phyloP scores from a whole-genome alignment of 2,888 invertebrate species.

The Melitaea athalia region DNA sequence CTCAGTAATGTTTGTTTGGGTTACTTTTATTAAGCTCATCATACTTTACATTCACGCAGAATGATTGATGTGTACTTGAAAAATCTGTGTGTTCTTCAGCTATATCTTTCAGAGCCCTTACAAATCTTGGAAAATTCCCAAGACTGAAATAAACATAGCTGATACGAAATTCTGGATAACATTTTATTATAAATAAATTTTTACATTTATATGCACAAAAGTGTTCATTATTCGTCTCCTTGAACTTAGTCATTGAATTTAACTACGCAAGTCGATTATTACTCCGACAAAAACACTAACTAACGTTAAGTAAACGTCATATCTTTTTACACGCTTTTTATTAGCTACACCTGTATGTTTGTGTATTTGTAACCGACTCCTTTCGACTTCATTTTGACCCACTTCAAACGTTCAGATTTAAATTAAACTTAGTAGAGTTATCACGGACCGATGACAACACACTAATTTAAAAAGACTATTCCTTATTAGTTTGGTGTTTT shows the following conservation, averaged over 20 bases:
- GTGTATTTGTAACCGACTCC: too few relatives aligned
- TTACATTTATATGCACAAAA: slow-evolving; percentile 1
- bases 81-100: background rate
- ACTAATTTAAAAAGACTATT: too few relatives aligned
- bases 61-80: slow-evolving; percentile 10
- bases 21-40: slow-evolving; percentile 5
- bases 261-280: slow-evolving; percentile 5
- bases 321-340: background rate
- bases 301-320: background rate
- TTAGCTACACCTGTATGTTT: too few relatives aligned
- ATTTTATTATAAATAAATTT: background rate
- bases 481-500: too few relatives aligned
- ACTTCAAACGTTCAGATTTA: too few relatives aligned
- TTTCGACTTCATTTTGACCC: too few relatives aligned
- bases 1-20: slow-evolving; percentile 11
- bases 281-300: background rate
- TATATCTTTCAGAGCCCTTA: background rate
- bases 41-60: background rate
- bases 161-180: background rate
- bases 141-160: background rate
- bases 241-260: slow-evolving; percentile 28
- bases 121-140: background rate
- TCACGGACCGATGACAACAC: too few relatives aligned
- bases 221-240: slow-evolving; percentile 9
- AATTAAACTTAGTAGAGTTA: too few relatives aligned